Conservation (phyloP, 2,797 vertebrate genomes). For the Gambelia wislizenii region DNA sequence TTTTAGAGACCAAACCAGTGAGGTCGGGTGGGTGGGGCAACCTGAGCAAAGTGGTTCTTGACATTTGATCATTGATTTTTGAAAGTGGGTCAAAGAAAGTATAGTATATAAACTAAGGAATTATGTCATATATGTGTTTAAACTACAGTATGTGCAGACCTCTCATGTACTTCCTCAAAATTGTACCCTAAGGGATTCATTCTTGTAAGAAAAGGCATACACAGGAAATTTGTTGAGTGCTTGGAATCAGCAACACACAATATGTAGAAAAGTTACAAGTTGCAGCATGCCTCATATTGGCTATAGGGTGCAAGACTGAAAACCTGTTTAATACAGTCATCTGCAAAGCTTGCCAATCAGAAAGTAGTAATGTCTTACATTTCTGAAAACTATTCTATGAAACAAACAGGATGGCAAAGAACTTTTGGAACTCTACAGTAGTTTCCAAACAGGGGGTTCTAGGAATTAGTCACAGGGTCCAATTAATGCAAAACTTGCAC, state of each 20-base stretch:
- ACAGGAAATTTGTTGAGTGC: slow-evolving; percentile 53
- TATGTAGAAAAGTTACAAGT: slow-evolving; percentile 51
- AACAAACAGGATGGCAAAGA: slow-evolving; percentile 31
- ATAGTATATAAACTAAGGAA: slow-evolving; percentile 47
- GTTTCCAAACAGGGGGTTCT: too few species aligned
- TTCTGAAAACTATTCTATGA: slow-evolving; percentile 53
- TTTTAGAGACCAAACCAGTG: slow-evolving; percentile 44
- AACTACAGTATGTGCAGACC: slow-evolving; percentile 32
- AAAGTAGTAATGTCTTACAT: slow-evolving; percentile 60
- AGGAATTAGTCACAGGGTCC: too few species aligned
- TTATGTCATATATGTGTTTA: slow-evolving; percentile 38
- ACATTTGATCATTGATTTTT: slow-evolving; percentile 35
- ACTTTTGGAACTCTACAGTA: neutral
- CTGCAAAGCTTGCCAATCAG: slow-evolving; percentile 49
- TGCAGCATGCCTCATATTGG: slow-evolving; percentile 62
- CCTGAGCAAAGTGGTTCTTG: slow-evolving; percentile 48
- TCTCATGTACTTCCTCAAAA: slow-evolving; percentile 33
- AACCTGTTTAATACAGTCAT: slow-evolving; percentile 60
- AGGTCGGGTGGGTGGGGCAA: slow-evolving; percentile 54
- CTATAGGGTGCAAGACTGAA: slow-evolving; percentile 52
- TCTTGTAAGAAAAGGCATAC: slow-evolving; percentile 58
- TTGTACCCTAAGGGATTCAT: slow-evolving; percentile 56
- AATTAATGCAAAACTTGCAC: neutral
- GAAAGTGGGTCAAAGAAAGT: slow-evolving; percentile 22
- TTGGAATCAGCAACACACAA: slow-evolving; percentile 59